These are phyloP conservation scores for Pectinophora gossypiella DNA, from an alignment of 1,140 invertebrate genomes.

Conservation along the genomic window DNA sequence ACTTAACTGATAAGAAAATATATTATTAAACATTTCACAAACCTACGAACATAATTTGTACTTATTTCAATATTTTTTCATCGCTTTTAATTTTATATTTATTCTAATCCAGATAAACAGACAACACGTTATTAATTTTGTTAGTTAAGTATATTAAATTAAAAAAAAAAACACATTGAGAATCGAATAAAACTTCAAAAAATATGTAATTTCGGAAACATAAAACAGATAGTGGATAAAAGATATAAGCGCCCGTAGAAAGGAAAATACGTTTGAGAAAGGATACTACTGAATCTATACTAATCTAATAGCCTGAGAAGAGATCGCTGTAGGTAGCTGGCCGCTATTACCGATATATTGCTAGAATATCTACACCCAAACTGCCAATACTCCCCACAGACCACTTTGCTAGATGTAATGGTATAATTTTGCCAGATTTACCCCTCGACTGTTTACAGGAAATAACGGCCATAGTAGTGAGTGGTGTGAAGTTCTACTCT, in stretches of 20 bases:
- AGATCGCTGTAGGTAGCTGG: constrained; percentile 35
- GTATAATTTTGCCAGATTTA: constrained; percentile 71
- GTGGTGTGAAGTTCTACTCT: constrained; percentile 41
- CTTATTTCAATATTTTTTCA: too few relatives aligned
- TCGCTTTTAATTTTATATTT: too few relatives aligned
- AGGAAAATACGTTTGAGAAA: not conserved
- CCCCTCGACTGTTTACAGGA: constrained; percentile 45
- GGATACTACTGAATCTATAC: constrained; percentile 14
- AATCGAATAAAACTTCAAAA: not conserved
- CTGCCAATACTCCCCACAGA: constrained; percentile 35
- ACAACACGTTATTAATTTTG: too few relatives aligned
- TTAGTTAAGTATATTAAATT: too few relatives aligned
- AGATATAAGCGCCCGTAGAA: not conserved
- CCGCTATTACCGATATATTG: constrained; percentile 55
- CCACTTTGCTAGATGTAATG: constrained; percentile 31
- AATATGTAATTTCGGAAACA: not conserved
- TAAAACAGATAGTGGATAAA: not conserved
- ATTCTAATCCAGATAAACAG: too few relatives aligned
- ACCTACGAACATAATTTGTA: too few relatives aligned
- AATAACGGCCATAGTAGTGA: constrained; percentile 67
- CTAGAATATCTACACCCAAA: constrained; percentile 8
- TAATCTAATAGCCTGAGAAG: constrained; percentile 31
- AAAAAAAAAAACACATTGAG: not conserved
- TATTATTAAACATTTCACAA: too few relatives aligned
- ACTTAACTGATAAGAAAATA: too few relatives aligned